These are phyloP conservation scores for Gallinago media DNA, from an alignment of 2,113 vertebrate genomes.

Conservation along the genomic window DNA sequence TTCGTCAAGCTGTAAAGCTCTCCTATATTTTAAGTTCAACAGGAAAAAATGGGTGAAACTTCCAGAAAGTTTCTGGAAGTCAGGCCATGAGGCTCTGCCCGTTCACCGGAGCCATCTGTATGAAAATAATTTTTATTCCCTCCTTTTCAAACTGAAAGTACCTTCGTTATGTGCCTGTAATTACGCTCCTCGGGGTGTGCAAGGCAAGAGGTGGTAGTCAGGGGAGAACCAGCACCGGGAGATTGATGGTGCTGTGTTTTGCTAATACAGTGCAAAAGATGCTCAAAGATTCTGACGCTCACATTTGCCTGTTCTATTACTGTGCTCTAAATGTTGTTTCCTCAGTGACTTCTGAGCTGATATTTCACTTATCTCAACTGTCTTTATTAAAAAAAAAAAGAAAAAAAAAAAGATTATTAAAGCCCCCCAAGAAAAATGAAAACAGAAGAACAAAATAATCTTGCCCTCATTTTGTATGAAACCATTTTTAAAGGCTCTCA, in stretches of 20 bases:
- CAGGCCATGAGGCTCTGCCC: background rate
- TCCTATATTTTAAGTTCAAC: slow-evolving; percentile 19
- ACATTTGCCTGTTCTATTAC: slow-evolving; percentile 44
- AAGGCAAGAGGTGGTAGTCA: slow-evolving; percentile 68
- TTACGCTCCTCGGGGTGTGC: slow-evolving; percentile 66
- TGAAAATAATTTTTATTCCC: slow-evolving; percentile 68
- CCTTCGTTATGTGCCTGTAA: slow-evolving; percentile 59
- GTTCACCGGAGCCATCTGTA: slow-evolving; percentile 49
- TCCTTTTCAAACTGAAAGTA: slow-evolving; percentile 50
- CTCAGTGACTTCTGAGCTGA: slow-evolving; percentile 48
- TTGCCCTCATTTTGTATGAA: background rate
- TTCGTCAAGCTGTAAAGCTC: background rate
- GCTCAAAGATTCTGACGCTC: slow-evolving; percentile 69
- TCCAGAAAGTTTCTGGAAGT: slow-evolving; percentile 26
- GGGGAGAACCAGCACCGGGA: slow-evolving; percentile 62
- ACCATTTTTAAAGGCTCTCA: background rate
- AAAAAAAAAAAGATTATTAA: slow-evolving; percentile 55
- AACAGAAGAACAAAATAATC: slow-evolving; percentile 38
- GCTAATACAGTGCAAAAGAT: slow-evolving; percentile 70
- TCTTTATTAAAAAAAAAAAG: slow-evolving; percentile 70
- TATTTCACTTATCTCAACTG: slow-evolving; percentile 57
- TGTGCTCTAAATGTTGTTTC: slow-evolving; percentile 69
- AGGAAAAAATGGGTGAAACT: background rate
- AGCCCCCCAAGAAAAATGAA: slow-evolving; percentile 27
- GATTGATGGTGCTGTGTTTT: slow-evolving; percentile 76